Evolutionary conservation across 2,797 vertebrate genomes (phyloP), one percentile per base, ranked within the genome.

Genomic region (Pelobates cultripes): DNA sequence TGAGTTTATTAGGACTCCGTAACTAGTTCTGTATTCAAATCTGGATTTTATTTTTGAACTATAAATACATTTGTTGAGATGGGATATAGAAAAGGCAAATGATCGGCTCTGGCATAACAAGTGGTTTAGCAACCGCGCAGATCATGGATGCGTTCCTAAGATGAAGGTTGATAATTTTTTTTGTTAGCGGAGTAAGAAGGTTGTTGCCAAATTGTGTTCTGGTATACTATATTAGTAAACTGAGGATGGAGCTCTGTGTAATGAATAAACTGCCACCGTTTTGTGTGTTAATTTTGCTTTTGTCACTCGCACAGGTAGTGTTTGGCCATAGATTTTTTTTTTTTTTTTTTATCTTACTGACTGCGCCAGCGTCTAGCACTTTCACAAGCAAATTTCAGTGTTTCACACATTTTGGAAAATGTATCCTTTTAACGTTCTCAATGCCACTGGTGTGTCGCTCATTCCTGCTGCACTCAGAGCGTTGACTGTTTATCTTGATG

Each of bases 281-380:
- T 85, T 78, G 84, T 88, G 87, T 90, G 84, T 85, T 90, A 88
- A 88, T 87, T 85, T 78, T 86, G 85, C 43, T 77, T 73, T 51
- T 28, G 4, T 64, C 61, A 17, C 57, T 78, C 61, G 61, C 7
- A 92, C 93, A 89, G 92, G 93, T 91, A 95, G 88, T 89, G 88
- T 89, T 90, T 88, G 87, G 86, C 87, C 87, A 90, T 89, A 86
- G 86, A 86, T 92, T 88, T 90, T 95, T 93, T 47, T 92, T 86
- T 92, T 93, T 92, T 93, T 93, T 88, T 90, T 95, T 93, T 92
- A 91, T 91, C 92, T 90, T 93, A 93, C 91, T 91, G 91, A 90
- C 89, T 90, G 86, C 89, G 89, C 88, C 90, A 88, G 90, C 92
- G 93, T 91, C 89, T 88, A 91, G 90, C 93, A 94, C 89, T 92